phyloP scores from a whole-genome alignment of 2,113 vertebrate species.

The Ophiodon elongatus region DNA sequence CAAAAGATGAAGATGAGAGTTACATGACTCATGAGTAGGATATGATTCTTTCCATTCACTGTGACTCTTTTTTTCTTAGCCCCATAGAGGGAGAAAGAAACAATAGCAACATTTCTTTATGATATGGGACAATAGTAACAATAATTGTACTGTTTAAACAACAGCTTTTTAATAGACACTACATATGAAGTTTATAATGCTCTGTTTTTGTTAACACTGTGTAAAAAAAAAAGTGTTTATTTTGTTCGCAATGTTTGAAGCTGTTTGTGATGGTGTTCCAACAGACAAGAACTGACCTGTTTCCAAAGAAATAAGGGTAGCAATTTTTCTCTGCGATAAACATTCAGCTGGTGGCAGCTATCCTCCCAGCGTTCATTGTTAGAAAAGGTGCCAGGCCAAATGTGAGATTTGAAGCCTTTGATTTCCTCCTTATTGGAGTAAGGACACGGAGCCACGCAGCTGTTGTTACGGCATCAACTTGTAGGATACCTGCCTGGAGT shows the following conservation, averaged over 20 bases:
- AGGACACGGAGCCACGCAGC: constrained; percentile 10
- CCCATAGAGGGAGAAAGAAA: not conserved
- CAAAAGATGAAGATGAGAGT: constrained; percentile 33
- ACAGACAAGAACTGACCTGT: constrained; percentile 1
- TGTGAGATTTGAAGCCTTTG: constrained; percentile 49
- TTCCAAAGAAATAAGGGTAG: not conserved
- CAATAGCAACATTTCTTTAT: not conserved
- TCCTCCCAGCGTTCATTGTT: constrained; percentile 33
- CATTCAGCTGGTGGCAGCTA: constrained; percentile 17
- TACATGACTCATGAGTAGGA: constrained; percentile 10
- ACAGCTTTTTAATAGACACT: not conserved
- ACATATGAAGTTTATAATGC: not conserved
- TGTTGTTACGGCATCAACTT: constrained; percentile 44
- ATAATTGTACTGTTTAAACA: constrained; percentile 2
- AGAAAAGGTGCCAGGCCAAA: constrained; percentile 44
- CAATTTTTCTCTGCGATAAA: constrained; percentile 36
- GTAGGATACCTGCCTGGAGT: constrained; percentile 3
- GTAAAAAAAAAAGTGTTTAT: not conserved
- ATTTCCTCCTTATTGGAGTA: constrained; percentile 54
- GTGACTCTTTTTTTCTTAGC: constrained; percentile 27
- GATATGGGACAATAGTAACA: not conserved
- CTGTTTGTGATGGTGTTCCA: not conserved
- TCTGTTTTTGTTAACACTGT: not conserved
- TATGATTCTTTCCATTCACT: constrained; percentile 4
- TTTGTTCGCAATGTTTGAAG: not conserved